Evolutionary conservation across 2,113 vertebrate species (phyloP).

Genomic region (Elephas maximus): DNA sequence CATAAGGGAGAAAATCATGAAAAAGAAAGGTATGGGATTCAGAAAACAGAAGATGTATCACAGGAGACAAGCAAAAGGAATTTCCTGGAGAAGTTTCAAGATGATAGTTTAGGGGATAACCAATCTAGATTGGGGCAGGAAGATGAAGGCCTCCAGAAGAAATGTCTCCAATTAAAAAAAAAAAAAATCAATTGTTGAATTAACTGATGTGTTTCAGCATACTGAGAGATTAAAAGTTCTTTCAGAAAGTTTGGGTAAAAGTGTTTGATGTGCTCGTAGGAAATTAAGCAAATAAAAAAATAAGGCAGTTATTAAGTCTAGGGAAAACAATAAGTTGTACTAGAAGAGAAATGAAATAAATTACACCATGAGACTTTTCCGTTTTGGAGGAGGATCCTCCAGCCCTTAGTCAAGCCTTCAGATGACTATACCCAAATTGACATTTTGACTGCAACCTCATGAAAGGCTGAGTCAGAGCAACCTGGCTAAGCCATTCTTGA

Average conservation of each 20-base stretch:
- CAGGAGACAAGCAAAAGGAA: background rate
- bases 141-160: background rate
- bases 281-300: slow-evolving; percentile 32
- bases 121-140: background rate
- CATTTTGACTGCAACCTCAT: background rate
- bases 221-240: slow-evolving; percentile 31
- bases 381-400: too few relatives aligned
- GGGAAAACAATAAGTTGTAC: background rate
- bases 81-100: background rate
- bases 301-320: background rate
- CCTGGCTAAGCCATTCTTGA: background rate
- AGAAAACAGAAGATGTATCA: background rate
- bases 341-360: slow-evolving; percentile 39
- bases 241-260: slow-evolving; percentile 6
- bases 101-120: background rate
- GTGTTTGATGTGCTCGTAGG: background rate
- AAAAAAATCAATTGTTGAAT: background rate
- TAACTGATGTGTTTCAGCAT: slow-evolving; percentile 32
- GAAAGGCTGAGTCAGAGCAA: too few relatives aligned
- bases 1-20: background rate
- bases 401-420: background rate
- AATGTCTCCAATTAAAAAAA: background rate
- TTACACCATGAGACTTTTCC: background rate
- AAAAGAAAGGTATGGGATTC: background rate
- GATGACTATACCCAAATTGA: background rate